phyloP scores from a whole-genome alignment of 1,140 invertebrate species.

The Drosophila trapezifrons region DNA sequence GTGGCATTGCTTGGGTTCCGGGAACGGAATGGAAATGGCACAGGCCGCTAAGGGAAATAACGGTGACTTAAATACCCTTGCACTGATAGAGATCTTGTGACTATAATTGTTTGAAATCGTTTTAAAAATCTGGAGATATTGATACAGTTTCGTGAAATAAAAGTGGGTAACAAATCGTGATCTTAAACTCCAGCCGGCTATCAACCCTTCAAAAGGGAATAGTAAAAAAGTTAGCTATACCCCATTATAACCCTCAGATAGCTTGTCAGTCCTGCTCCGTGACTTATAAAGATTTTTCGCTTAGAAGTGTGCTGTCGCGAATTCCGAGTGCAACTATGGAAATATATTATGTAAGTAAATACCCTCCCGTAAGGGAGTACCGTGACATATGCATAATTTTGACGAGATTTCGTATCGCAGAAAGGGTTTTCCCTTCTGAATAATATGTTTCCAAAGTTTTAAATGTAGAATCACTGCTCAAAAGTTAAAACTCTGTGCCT shows the following conservation, averaged over 20 bases:
- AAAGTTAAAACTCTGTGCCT: neutral
- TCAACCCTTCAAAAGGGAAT: neutral
- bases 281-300: slow-evolving; percentile 6
- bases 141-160: too few species aligned
- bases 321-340: slow-evolving; percentile 11
- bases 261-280: neutral
- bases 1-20: slow-evolving; percentile 55
- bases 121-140: too few species aligned
- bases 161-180: neutral
- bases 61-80: slow-evolving; percentile 20
- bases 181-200: too few species aligned
- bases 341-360: slow-evolving; percentile 14
- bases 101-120: too few species aligned
- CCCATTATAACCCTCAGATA: neutral
- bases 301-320: slow-evolving; percentile 3
- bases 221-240: neutral
- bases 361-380: neutral
- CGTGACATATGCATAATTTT: neutral
- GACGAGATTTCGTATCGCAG: neutral
- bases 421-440: neutral
- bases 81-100: neutral
- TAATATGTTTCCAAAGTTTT: neutral
- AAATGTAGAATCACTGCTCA: neutral
- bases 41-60: slow-evolving; percentile 2
- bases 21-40: slow-evolving; percentile 39